Base-by-base conservation (phyloP, 1,140 invertebrate genomes). In the Bombus difficillimus region DNA sequence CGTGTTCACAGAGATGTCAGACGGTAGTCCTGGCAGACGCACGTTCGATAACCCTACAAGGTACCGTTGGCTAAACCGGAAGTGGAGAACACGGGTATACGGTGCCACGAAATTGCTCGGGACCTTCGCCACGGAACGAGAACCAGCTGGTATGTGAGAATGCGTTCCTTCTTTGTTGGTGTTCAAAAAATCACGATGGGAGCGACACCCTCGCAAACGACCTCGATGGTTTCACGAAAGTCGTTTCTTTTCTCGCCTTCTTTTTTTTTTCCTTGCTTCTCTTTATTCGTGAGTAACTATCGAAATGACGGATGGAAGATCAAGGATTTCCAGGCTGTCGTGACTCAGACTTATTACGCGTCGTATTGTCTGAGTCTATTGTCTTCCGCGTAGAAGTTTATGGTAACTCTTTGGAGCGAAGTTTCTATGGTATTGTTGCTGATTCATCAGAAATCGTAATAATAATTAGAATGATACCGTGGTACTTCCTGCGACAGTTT, bases 81-180 rank as follows among this genome's bases (percentile, higher is more conserved):
- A 92, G 81, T 85, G 41, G 66, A 68, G 59, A 83, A 74, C 83
- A 66, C 69, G 68, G 81, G 85, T 85, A 79, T 86, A 90, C 81
- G 82, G 89, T 93, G 92, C 92, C 91, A 92, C 91, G 81, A 92
- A 93, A 93, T 92, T 92, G 86, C 91, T 72, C 83, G 85, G 81
- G 90, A 91, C 86, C 90, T 87, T 89, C 86, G 85, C 88, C 86
- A 83, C 83, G 91, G 91, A 92, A 92, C 91, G 89, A 82, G 86
- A 92, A 86, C 81, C 87, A 80, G 34, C 57, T 47, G 87, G 89
- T 86, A 87, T 92, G 91, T 92, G 87, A 88, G 91, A 92, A 92
- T 53, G 66, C 39, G 53, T 59, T 28, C 9, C 43, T 84, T 69
- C 43, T 86, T 82, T 83, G 62, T 78, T 59, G 15, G n/a, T 15